These are phyloP conservation scores for Epinephelus cyanopodus DNA, from an alignment of 2,113 vertebrate species.

Conservation along the genomic window DNA sequence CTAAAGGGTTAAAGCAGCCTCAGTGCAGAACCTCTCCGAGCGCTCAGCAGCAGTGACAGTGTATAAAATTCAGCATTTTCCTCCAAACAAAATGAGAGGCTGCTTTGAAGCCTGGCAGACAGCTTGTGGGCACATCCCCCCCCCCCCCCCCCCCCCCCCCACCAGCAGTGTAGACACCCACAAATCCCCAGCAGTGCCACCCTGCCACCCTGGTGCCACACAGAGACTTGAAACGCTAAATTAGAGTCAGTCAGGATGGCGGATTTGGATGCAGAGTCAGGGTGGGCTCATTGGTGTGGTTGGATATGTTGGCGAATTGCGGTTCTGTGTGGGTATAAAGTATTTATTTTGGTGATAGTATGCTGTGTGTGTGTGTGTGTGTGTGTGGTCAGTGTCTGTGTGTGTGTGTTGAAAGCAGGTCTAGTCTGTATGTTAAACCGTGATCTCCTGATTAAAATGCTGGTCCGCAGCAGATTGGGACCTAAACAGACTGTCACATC, in stretches of 20 bases:
- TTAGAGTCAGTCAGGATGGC: slow-evolving; percentile 62
- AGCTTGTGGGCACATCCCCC: slow-evolving; percentile 71
- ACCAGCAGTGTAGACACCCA: slow-evolving; percentile 65
- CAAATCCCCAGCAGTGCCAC: slow-evolving; percentile 70
- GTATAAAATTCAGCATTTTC: slow-evolving; percentile 55
- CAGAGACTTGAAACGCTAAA: slow-evolving; percentile 74
- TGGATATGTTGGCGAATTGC: slow-evolving; percentile 67
- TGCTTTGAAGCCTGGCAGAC: slow-evolving; percentile 67
- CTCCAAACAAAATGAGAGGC: slow-evolving; percentile 52
- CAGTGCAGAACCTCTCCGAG: slow-evolving; percentile 31
- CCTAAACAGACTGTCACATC: slow-evolving; percentile 61
- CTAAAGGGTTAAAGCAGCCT: slow-evolving; percentile 25
- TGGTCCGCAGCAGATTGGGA: slow-evolving; percentile 46
- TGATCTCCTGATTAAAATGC: slow-evolving; percentile 71
- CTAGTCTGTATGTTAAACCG: slow-evolving; percentile 44
- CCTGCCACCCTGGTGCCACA: slow-evolving; percentile 75
- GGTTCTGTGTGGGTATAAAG: slow-evolving; percentile 75
- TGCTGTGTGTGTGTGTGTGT: slow-evolving; percentile 35
- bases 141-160: slow-evolving; percentile 13
- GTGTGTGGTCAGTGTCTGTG: slow-evolving; percentile 66
- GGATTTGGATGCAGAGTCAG: slow-evolving; percentile 70
- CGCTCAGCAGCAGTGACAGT: slow-evolving; percentile 45
- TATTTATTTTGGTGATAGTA: slow-evolving; percentile 70
- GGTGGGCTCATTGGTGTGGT: slow-evolving; percentile 80
- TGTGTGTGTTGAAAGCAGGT: slow-evolving; percentile 49